A percentile compares a stretch with the other conserved stretches of the same genome.
phyloP scores from a whole-genome alignment of 30 jellyfish, hydroid and myxozoan genomes.

The Hydra vulgaris region DNA sequence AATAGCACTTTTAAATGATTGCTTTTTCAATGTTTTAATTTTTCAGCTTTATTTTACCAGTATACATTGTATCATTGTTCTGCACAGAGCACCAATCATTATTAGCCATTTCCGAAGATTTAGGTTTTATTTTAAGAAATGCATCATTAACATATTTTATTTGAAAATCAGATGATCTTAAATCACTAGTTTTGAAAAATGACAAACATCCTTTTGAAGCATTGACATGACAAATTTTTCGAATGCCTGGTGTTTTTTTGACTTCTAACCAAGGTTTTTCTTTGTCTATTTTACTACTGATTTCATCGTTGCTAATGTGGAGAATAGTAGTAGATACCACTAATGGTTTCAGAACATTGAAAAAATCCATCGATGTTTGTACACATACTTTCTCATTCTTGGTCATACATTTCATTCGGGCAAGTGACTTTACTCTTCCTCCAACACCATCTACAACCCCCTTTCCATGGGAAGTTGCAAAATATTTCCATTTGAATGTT shows the following conservation, averaged over 20 bases:
- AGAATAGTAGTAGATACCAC: neutral
- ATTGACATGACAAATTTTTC: neutral
- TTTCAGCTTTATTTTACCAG: neutral
- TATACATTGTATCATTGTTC: neutral
- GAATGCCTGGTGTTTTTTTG: neutral
- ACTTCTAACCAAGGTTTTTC: neutral
- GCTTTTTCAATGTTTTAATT: neutral
- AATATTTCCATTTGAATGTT: constrained; percentile 37
- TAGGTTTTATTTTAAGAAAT: neutral
- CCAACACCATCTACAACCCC: constrained; percentile 46
- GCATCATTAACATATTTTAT: neutral
- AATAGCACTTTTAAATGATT: neutral
- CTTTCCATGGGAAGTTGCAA: constrained; percentile 45
- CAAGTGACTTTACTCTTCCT: constrained; percentile 30
- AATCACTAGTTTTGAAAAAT: neutral
- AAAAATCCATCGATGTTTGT: neutral
- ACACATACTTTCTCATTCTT: neutral
- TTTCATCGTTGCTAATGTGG: neutral
- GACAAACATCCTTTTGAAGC: neutral
- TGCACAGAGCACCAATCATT: neutral
- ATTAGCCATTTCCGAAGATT: neutral
- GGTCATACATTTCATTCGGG: neutral
- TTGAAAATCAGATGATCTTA: neutral
- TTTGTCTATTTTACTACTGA: neutral
- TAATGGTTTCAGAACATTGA: neutral